Evolutionary conservation across 2,797 vertebrate genomes (phyloP).

Genomic region (Enteromius trimaculatus): DNA sequence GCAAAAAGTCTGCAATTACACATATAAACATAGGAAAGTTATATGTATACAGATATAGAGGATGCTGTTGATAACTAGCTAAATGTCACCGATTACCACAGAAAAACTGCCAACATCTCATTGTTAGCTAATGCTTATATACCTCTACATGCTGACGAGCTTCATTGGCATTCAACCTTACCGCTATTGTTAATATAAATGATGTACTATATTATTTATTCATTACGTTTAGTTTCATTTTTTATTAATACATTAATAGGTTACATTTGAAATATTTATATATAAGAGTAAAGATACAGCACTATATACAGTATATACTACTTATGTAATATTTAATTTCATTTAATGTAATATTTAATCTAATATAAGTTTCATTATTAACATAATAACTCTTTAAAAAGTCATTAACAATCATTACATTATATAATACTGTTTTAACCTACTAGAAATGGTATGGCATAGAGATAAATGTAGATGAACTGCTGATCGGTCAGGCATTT

Average conservation of each 20-base stretch:
- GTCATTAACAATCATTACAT: background rate
- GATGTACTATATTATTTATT: background rate
- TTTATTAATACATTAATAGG: background rate
- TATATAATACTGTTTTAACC: background rate
- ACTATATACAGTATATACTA: background rate
- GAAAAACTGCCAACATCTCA: background rate
- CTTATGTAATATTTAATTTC: too few relatives aligned
- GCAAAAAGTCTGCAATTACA: background rate
- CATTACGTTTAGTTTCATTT: background rate
- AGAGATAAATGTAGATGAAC: conserved; percentile 13
- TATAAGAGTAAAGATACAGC: background rate
- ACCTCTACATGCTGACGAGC: background rate
- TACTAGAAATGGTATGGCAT: background rate
- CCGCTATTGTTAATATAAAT: background rate
- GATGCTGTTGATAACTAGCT: background rate
- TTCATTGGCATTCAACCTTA: background rate
- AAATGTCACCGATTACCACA: background rate
- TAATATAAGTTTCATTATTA: background rate
- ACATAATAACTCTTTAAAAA: conserved; percentile 1
- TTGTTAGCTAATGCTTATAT: conserved; percentile 1
- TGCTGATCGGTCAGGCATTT: background rate
- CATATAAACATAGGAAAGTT: background rate
- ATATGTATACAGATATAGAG: background rate
- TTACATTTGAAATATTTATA: background rate
- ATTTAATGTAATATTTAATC: too few relatives aligned